phyloP scores from a whole-genome alignment of 2,113 vertebrate genomes.

The Vidua macroura region DNA sequence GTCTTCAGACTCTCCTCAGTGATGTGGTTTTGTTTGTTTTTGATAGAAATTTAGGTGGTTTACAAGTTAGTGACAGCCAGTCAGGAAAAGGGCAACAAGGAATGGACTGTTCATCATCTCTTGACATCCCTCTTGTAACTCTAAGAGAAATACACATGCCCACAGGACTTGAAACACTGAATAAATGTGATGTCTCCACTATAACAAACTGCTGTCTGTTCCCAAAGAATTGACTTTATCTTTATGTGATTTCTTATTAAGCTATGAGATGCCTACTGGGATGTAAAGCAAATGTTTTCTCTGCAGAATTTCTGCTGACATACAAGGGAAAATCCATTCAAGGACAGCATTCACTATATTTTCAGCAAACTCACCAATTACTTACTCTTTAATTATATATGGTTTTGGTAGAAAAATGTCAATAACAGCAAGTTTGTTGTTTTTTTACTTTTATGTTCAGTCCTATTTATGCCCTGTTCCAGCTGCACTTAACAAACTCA shows the following conservation, averaged over 20 bases:
- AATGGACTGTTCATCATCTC: not conserved
- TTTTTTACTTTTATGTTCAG: not conserved
- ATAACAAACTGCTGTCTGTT: not conserved
- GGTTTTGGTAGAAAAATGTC: not conserved
- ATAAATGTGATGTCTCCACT: not conserved
- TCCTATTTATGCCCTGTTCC: not conserved
- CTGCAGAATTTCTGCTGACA: slow-evolving; percentile 25
- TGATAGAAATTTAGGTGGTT: not conserved
- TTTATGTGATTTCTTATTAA: slow-evolving; percentile 4
- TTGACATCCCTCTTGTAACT: not conserved
- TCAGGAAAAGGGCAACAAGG: not conserved
- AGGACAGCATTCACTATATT: not conserved
- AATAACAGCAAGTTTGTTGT: not conserved
- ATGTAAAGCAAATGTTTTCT: slow-evolving; percentile 17
- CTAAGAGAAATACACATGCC: not conserved
- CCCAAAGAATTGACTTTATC: not conserved
- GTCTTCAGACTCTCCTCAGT: not conserved
- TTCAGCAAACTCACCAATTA: slow-evolving; percentile 9
- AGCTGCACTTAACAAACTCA: not conserved
- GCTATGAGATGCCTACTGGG: not conserved
- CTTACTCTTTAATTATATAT: slow-evolving; percentile 3
- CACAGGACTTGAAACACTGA: not conserved
- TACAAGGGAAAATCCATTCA: not conserved
- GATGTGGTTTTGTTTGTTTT: not conserved
- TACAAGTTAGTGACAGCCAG: not conserved